These are phyloP conservation scores for Cephus cinctus DNA, from an alignment of 1,140 invertebrate species.

Conservation along the genomic window DNA sequence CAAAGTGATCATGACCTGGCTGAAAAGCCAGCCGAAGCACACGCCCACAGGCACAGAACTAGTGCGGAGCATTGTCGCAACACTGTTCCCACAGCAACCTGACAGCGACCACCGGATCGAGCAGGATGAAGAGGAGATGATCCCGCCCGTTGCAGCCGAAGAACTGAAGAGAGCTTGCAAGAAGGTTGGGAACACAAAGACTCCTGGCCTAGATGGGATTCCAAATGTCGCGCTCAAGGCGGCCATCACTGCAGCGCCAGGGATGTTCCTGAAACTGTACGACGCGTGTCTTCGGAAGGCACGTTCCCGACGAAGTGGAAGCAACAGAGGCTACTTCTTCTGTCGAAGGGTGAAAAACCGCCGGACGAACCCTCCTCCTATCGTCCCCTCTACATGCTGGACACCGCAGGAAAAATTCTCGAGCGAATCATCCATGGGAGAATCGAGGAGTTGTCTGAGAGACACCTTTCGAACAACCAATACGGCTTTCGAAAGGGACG, in stretches of 20 bases:
- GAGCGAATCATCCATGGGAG: conserved; percentile 25
- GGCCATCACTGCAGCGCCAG: background rate
- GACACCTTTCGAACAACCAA: conserved; percentile 22
- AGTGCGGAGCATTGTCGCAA: conserved; percentile 14
- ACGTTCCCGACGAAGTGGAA: conserved; percentile 20
- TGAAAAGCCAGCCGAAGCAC: conserved; percentile 14
- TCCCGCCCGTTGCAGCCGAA: conserved; percentile 14
- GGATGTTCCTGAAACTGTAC: conserved; percentile 8
- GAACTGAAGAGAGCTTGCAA: conserved; percentile 17
- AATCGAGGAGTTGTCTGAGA: conserved; percentile 15
- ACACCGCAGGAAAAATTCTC: conserved; percentile 29
- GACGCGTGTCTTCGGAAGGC: conserved; percentile 13
- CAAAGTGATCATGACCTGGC: conserved; percentile 19
- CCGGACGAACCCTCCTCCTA: conserved; percentile 17
- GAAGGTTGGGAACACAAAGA: conserved; percentile 25
- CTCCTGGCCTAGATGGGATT: conserved; percentile 33
- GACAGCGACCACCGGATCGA: background rate
- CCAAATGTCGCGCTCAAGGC: conserved; percentile 24
- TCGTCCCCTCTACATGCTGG: conserved; percentile 36
- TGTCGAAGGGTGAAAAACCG: conserved; percentile 12
- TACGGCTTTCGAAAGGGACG: conserved; percentile 27
- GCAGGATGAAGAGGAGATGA: conserved; percentile 11
- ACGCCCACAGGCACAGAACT: conserved; percentile 18
- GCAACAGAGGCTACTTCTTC: conserved; percentile 14
- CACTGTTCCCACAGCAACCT: conserved; percentile 20